phyloP scores from a whole-genome alignment of 2,113 vertebrate species.

The Psittacula cyanocephala region DNA sequence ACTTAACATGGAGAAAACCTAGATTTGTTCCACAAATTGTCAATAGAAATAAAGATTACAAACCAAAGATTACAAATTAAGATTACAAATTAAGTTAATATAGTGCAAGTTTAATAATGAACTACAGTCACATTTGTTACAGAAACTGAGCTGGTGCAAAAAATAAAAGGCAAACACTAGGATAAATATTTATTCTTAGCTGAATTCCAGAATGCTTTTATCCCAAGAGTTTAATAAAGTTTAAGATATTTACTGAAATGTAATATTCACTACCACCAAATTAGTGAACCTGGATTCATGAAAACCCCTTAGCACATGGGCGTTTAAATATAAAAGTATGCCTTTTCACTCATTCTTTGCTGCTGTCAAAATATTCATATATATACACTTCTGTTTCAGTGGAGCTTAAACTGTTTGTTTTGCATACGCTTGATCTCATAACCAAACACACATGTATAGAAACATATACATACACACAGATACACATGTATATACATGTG shows the following conservation, averaged over 20 bases:
- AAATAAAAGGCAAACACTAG: background rate
- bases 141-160: background rate
- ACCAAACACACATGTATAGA: accelerated
- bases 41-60: background rate
- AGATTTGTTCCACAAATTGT: background rate
- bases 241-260: background rate
- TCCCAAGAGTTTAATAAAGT: background rate
- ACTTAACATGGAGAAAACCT: background rate
- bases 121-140: background rate
- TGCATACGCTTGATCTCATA: background rate
- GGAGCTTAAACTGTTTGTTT: background rate
- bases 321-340: background rate
- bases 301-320: background rate
- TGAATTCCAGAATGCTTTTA: background rate
- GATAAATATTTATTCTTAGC: background rate
- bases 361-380: background rate
- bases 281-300: background rate
- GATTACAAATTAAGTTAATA: background rate
- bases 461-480: background rate
- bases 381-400: background rate
- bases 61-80: background rate
- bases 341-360: background rate
- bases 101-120: background rate
- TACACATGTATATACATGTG: accelerated
- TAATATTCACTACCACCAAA: background rate